Evolutionary conservation across 2,113 vertebrate genomes (phyloP).

Genomic region (Lipophrys pholis): DNA sequence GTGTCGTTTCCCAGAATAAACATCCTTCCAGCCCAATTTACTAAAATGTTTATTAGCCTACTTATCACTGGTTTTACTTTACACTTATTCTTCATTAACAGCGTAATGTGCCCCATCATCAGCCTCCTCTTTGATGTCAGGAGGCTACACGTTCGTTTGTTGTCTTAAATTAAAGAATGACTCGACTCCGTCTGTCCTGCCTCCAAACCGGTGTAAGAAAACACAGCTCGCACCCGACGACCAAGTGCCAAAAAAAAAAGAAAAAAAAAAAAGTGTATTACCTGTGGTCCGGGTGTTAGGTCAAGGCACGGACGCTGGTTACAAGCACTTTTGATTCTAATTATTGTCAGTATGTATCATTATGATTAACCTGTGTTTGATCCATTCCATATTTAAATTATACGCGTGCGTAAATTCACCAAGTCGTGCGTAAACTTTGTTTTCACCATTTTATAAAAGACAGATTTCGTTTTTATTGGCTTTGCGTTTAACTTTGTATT

Average conservation of each 20-base stretch:
- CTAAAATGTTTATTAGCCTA: slow-evolving; percentile 59
- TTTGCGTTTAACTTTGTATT: background rate
- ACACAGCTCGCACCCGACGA: slow-evolving; percentile 30
- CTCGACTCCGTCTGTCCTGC: slow-evolving; percentile 72
- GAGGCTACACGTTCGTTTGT: slow-evolving; percentile 86
- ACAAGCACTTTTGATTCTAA: slow-evolving; percentile 1
- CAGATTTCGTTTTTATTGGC: accelerated
- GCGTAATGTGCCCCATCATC: slow-evolving; percentile 81
- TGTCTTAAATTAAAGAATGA: slow-evolving; percentile 87
- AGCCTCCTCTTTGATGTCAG: slow-evolving; percentile 86
- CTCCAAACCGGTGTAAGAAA: slow-evolving; percentile 44
- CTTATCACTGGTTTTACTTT: slow-evolving; percentile 78
- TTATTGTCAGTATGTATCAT: background rate
- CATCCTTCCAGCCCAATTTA: slow-evolving; percentile 54
- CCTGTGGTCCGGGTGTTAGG: slow-evolving; percentile 25
- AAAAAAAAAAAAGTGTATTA: slow-evolving; percentile 10
- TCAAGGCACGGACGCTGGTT: slow-evolving; percentile 6
- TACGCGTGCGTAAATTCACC: background rate
- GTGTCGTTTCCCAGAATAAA: slow-evolving; percentile 39
- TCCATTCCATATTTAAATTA: background rate
- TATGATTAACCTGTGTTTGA: background rate
- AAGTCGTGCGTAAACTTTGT: background rate
- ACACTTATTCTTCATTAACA: slow-evolving; percentile 86
- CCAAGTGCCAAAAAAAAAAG: slow-evolving; percentile 19
- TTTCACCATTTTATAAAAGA: background rate